A percentile compares a stretch with the other conserved stretches of the same genome.
Conservation (phyloP, 2,888 invertebrate species). For the Hirtodrosophila trivittata region DNA sequence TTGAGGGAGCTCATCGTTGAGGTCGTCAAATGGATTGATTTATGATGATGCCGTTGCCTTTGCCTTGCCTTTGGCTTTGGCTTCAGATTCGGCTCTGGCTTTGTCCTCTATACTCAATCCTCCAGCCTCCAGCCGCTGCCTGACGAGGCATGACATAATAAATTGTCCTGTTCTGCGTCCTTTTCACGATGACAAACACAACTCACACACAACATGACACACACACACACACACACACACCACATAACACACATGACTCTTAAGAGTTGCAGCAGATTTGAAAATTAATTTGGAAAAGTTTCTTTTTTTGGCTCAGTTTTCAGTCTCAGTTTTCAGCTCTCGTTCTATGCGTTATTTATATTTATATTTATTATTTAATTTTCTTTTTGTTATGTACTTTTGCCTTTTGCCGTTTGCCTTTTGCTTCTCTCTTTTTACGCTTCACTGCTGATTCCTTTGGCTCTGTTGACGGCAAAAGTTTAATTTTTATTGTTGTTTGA, state of each 20-base stretch:
- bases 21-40: conserved; percentile 77
- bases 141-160: conserved; percentile 72
- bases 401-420: conserved; percentile 29
- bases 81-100: not conserved
- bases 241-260: conserved; percentile 31
- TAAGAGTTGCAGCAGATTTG: conserved; percentile 46
- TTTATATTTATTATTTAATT: conserved; percentile 78
- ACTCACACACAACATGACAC: conserved; percentile 1
- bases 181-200: conserved; percentile 51
- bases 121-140: conserved; percentile 14
- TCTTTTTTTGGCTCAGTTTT: conserved; percentile 21
- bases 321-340: conserved; percentile 22
- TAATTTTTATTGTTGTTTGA: conserved; percentile 80
- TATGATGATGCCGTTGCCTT: conserved; percentile 65
- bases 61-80: conserved; percentile 4
- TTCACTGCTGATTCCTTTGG: conserved; percentile 41
- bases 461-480: conserved; percentile 78
- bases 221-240: not conserved
- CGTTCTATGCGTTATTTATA: conserved; percentile 65
- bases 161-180: conserved; percentile 47
- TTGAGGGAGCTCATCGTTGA: conserved; percentile 30
- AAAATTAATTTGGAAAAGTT: conserved; percentile 73
- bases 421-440: conserved; percentile 60
- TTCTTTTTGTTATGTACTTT: conserved; percentile 68
- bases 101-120: not conserved